Evolutionary conservation across 2,797 vertebrate species (phyloP), one percentile per base, ranked within the genome.

Genomic region (Poliocrania exsul): DNA sequence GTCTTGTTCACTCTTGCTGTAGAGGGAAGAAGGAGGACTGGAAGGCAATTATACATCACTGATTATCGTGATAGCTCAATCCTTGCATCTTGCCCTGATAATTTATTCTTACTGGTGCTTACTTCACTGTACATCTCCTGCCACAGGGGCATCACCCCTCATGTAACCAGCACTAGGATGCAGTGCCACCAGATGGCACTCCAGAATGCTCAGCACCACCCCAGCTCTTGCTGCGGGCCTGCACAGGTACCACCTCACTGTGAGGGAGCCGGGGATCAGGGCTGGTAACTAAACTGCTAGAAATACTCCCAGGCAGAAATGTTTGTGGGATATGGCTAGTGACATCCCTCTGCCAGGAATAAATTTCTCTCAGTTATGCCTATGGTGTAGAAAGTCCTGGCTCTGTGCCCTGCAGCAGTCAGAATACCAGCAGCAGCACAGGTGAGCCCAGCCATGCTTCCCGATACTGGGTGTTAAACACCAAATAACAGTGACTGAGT

Each of bases 381-480:
- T 5, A 73, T 21, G 1, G 44, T 1, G 3, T 3, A 15, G 57
- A 5, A 50, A 51, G 35, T 9, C n/a, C 77, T 72, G 10, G 1
- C 42, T 6, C 50, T 0, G 0, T 6, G 79, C 49, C 5, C 58
- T 3, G 49, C 73, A 14, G 37, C 38, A 3, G 3, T 1, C 7
- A 2, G 25, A 2, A 2, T 2, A 29, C n/a, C 47, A 11, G 20
- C 58, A 23, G 64, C 60, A 38, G 33, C 57, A 1, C 20, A 0
- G 4, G 9, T 0, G 23, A 65, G 57, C 20, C 0, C n/a, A 1
- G 58, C 51, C 50, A 0, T 0, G 13, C 44, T 49, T 3, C 60
- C 38, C 38, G 21, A 12, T 3, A 10, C 26, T 6, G 40, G 16
- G 21, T 1, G 81, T 33, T 10, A 24, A 67, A 25, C 0, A 18